Percentiles rank a stretch among this genome's conserved stretches.
Evolutionary conservation across 2,113 vertebrate genomes (phyloP).

Genomic region (Zonotrichia leucophrys): DNA sequence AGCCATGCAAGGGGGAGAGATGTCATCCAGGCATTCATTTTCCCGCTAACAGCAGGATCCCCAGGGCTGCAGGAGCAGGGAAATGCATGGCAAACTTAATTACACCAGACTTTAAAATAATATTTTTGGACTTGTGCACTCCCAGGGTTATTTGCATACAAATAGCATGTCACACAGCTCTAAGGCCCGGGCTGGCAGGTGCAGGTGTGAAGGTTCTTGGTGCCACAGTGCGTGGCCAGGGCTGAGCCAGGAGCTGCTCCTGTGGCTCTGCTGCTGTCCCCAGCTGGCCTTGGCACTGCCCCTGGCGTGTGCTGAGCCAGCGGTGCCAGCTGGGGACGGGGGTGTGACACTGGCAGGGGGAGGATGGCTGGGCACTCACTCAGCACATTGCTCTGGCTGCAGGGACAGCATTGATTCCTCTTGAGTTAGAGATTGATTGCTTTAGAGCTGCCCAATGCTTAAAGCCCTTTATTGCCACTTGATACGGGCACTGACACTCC

Average conservation of each 20-base stretch:
- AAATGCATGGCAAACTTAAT: constrained; percentile 63
- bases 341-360: neutral
- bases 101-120: constrained; percentile 53
- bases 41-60: constrained; percentile 9
- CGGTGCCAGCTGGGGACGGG: neutral
- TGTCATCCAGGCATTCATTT: constrained; percentile 34
- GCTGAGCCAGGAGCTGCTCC: neutral
- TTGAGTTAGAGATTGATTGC: neutral
- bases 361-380: neutral
- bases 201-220: neutral
- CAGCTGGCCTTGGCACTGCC: neutral
- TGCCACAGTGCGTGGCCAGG: rapidly evolving
- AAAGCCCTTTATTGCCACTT: neutral
- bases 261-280: neutral
- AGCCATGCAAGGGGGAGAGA: neutral
- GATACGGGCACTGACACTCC: neutral
- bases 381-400: neutral
- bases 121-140: constrained; percentile 49
- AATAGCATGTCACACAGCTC: constrained; percentile 15
- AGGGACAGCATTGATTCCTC: neutral
- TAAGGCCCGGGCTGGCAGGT: rapidly evolving
- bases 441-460: neutral
- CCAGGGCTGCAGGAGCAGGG: constrained; percentile 7
- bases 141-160: constrained; percentile 57
- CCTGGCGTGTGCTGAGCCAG: neutral